Evolutionary conservation across 53 echinoderm and acorn worm species (phyloP), one percentile per base, ranked within the genome.

Genomic region (Echinometra lucunter): DNA sequence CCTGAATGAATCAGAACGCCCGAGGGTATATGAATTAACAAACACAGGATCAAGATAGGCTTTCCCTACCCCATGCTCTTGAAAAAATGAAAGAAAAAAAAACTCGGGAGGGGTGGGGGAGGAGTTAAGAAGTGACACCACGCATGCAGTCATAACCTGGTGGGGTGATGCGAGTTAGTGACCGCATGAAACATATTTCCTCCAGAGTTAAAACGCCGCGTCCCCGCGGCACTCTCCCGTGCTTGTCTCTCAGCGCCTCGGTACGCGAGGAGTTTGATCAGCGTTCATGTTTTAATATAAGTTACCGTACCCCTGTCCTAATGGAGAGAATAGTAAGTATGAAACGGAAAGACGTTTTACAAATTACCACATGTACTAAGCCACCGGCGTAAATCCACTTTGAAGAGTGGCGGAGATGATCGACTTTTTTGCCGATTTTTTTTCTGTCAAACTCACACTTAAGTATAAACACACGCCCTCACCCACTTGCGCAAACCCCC

Each of bases 11-110:
- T 92, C 92, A 92, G 75, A 78, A 74, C 32, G 9, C 92, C 40
- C 57, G 80, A 92, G 92, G 78, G 92, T 19, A 23, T 78, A 56
- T 75, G 92, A 92, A 78, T 92, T 92, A 92, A 92, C 78, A 92
- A 92, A 78, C 92, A 75, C 45, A 30, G 66, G 69, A 66, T 89
- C 89, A 89, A 42, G 34, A 44, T 45, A 45, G 9, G n/a, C 45
- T 27, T 47, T 49, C 21, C 85, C 85, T 49, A 10, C 85, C 85
- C 85, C 49, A 12, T 49, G 25, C 53, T 3, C 30, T 10, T 12
- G 53, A 53, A 53, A 53, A 53, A 11, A 11, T 53, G 13, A 53
- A 53, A 53, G 49, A 45, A 53, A 88, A 16, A 47, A 34, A 53
- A 19, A 88, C 4, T 49, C 55, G 19, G 53, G 35, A 0, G 18